Conservation (phyloP, 2,888 invertebrate genomes). For the Xanthia icteritia region DNA sequence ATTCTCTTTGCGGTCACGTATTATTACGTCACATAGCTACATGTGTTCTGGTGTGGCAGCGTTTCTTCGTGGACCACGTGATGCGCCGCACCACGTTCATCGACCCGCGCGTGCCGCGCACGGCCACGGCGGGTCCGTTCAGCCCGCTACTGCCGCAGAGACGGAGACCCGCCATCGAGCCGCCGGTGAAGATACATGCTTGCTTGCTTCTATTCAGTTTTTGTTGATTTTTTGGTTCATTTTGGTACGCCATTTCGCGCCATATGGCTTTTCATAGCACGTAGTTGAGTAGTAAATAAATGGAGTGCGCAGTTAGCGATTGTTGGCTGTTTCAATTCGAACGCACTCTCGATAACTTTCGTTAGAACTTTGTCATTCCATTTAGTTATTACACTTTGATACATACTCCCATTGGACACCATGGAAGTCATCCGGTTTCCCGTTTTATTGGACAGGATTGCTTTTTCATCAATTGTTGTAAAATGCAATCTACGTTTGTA, state of each 20-base stretch:
- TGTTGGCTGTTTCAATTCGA: neutral
- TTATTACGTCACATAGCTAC: neutral
- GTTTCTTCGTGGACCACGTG: slow-evolving; percentile 99
- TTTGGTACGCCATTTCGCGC: slow-evolving; percentile 1
- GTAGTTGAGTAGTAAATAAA: neutral
- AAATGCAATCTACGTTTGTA: neutral
- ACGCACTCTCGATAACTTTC: neutral
- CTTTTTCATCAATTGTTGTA: neutral
- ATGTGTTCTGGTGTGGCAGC: slow-evolving; percentile 78
- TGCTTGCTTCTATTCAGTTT: slow-evolving; percentile 11
- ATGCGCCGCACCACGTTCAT: slow-evolving; percentile 98
- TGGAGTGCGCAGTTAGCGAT: neutral
- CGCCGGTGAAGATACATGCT: slow-evolving; percentile 18
- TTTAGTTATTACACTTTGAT: slow-evolving; percentile 16
- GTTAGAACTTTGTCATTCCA: slow-evolving; percentile 17
- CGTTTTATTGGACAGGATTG: neutral
- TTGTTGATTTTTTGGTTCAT: slow-evolving; percentile 5
- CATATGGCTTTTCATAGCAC: slow-evolving; percentile 1
- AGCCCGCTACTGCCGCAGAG: slow-evolving; percentile 85
- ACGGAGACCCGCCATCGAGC: slow-evolving; percentile 83
- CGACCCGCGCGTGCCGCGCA: slow-evolving; percentile 98
- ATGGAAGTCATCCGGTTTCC: neutral
- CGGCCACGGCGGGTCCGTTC: slow-evolving; percentile 91
- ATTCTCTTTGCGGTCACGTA: neutral
- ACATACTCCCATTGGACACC: neutral